Evolutionary conservation across 2,797 vertebrate species (phyloP).

Genomic region (Oreochromis mossambicus): DNA sequence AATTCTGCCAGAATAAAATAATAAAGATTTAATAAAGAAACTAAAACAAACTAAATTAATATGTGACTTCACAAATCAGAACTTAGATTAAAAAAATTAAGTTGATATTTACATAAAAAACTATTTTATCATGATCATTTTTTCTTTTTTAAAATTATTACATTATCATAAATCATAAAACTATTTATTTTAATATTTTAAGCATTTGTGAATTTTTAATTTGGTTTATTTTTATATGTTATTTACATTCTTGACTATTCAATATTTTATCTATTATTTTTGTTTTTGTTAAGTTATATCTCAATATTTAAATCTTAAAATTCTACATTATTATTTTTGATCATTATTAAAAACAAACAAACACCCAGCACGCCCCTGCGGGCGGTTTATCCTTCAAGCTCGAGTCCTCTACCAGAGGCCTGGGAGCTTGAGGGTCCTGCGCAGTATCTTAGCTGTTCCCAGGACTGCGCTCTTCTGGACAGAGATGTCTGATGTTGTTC

Average conservation of each 20-base stretch:
- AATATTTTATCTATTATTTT: neutral
- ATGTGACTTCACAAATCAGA: neutral
- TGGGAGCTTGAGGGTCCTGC: too few relatives aligned
- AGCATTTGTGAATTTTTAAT: too few relatives aligned
- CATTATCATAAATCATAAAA: too few relatives aligned
- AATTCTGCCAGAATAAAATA: neutral
- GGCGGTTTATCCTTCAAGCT: too few relatives aligned
- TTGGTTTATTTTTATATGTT: neutral
- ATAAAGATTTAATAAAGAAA: neutral
- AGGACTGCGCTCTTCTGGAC: too few relatives aligned
- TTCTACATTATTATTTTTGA: neutral
- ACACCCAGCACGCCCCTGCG: too few relatives aligned
- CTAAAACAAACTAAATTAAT: neutral
- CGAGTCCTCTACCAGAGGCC: too few relatives aligned
- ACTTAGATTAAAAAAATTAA: neutral
- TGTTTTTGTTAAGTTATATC: neutral
- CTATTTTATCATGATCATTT: neutral
- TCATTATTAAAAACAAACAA: neutral
- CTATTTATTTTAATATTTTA: too few relatives aligned
- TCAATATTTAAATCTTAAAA: neutral
- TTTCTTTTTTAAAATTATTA: too few relatives aligned
- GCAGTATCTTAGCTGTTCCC: too few relatives aligned
- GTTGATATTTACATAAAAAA: neutral
- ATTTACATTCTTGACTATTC: neutral
- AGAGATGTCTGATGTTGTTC: too few relatives aligned